Evolutionary conservation across 2,888 invertebrate species (phyloP), one percentile per base, ranked within the genome.

Genomic region (Caenorhabditis sp.): DNA sequence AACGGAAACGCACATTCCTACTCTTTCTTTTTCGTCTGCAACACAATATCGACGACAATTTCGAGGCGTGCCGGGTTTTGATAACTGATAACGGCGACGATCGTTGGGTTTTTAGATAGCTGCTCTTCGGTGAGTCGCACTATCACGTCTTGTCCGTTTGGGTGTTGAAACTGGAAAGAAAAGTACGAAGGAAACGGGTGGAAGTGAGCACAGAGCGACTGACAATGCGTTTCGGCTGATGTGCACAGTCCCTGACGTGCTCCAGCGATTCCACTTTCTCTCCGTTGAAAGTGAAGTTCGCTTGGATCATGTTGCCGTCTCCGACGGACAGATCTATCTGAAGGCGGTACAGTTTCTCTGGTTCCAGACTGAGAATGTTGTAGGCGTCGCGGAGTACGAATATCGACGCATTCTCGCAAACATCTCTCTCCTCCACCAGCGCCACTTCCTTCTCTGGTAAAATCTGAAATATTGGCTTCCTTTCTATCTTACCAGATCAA

Each of bases 91-190:
- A 68, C 52, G 15, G 48, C 63, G 27, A 52, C 37, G 50, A 72
- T 72, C 48, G 63, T 56, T 56, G 63, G 72, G 26, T 72, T 72
- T 48, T 39, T 52, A 41, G 55, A 41, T 24, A 72, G 50, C 27
- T 72, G 43, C 58, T 63, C 58, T 13, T 55, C 41, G n/a, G 20
- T 56, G 17, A 72, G 45, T n/a, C 72, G 61, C 24, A 72, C 22
- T 35, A 72, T 58, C 26, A 63, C 7, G 41, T 72, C 72, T 52
- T 58, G 26, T 39, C 63, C 63, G 15, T 72, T 63, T 32, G 72
- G 72, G 50, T 72, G 72, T 55, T 62, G 61, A 35, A 72, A 72
- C 63, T 72, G 62, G n/a, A n/a, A n/a, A n/a, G n/a, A n/a, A 53
- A 52, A 32, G 22, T 52, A 2, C 15, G 15, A 17, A 6, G 6